phyloP scores from a whole-genome alignment of 2,113 vertebrate genomes.

The Hemichromis elongatus region DNA sequence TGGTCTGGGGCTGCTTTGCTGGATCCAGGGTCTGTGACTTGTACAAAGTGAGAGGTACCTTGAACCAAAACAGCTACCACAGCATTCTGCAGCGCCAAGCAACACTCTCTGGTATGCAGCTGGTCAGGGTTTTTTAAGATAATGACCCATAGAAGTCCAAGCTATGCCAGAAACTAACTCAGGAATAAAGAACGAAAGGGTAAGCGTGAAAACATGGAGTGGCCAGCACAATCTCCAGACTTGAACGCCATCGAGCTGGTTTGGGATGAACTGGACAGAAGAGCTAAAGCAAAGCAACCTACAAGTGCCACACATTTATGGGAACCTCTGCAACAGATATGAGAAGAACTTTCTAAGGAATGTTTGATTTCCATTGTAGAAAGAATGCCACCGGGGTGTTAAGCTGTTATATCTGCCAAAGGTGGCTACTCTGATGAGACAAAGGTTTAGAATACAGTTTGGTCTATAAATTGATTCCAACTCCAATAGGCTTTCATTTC shows the following conservation, averaged over 20 bases:
- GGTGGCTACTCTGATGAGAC: not conserved
- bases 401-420: not conserved
- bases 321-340: not conserved
- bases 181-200: not conserved
- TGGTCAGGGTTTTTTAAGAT: not conserved
- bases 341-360: not conserved
- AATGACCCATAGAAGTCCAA: not conserved
- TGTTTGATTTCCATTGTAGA: not conserved
- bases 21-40: not conserved
- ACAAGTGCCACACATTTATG: not conserved
- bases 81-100: not conserved
- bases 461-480: not conserved
- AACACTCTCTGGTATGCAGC: fast-evolving
- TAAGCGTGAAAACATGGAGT: not conserved
- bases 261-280: not conserved
- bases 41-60: fast-evolving
- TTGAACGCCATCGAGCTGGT: not conserved
- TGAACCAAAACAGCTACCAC: not conserved
- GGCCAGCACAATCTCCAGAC: fast-evolving
- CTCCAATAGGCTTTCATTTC: not conserved
- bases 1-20: not conserved
- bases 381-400: not conserved
- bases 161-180: not conserved
- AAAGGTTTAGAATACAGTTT: not conserved
- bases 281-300: not conserved